A percentile compares a stretch with the other conserved stretches of the same genome.
Evolutionary conservation across 2,113 vertebrate species (phyloP).

Genomic region (Genyomyrus donnyi): DNA sequence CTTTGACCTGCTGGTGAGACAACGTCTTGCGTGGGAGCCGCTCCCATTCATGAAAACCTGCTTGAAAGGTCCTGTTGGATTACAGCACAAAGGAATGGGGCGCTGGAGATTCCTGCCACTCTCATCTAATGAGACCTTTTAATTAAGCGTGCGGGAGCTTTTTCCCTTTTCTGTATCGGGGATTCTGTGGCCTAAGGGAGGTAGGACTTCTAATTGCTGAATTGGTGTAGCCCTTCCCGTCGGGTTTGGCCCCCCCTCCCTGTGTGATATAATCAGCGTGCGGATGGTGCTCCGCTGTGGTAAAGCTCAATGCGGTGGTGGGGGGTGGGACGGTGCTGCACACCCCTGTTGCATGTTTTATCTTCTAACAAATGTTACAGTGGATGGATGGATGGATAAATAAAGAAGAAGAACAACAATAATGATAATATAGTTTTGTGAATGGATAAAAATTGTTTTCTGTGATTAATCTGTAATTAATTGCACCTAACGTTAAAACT

Average conservation of each 20-base stretch:
- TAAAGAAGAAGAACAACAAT: neutral
- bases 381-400: neutral
- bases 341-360: neutral
- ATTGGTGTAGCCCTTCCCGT: neutral
- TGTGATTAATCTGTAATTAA: neutral
- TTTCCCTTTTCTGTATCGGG: neutral
- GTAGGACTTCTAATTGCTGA: neutral
- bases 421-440: neutral
- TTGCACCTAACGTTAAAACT: neutral
- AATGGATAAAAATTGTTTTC: neutral
- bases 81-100: neutral
- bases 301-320: neutral
- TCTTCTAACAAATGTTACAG: neutral
- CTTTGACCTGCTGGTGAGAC: constrained; percentile 18
- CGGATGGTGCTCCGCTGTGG: neutral
- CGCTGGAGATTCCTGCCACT: neutral
- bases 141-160: neutral
- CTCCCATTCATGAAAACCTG: neutral
- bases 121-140: constrained; percentile 5
- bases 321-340: neutral
- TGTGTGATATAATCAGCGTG: neutral
- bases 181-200: neutral
- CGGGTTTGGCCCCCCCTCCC: neutral
- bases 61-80: neutral
- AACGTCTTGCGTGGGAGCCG: neutral